Evolutionary conservation across 2,113 vertebrate species (phyloP), one percentile per base, ranked within the genome.

Genomic region (Charina bottae): DNA sequence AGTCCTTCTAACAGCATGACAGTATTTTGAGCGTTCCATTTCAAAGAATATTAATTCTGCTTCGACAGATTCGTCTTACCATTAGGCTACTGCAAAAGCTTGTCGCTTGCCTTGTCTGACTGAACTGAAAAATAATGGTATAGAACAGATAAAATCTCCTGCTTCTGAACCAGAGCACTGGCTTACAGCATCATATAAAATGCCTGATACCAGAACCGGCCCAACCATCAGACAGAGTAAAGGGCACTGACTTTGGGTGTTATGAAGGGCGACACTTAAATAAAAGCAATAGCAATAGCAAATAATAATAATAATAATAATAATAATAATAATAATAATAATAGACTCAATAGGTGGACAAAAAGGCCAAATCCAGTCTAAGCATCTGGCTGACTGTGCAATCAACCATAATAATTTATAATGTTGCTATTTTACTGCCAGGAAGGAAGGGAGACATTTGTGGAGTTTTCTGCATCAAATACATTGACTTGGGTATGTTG

Each of bases 11-110:
- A 58, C 8, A 72, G 62, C 53, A 46, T 83, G 56, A 33, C 60
- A 72, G 55, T 21, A 59, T n/a, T 56, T 37, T 88, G 26, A 92
- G 68, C 42, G 24, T 28, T 53, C 37, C 37, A 24, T 55, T 58
- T 56, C 33, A 72, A 24, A 78, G 85, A 92, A 88, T 87, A 78
- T 55, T 88, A 92, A 78, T 88, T 86, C n/a, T 54, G 49, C 59
- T 86, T 68, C 7, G 15, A 49, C 83, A 86, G 84, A 55, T 12
- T 72, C 33, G 13, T 58, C 19, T n/a, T 55, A 86, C 26, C 60
- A 49, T 49, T 37, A 88, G 64, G 64, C 64, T 55, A 83, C 23
- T 58, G 54, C 58, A 49, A 26, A 87, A 88, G 58, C 19, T 42
- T 49, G 26, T 59, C 86, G 46, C 85, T 88, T 91, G 54, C 21